Percentiles rank a stretch among this genome's conserved stretches.
These are phyloP conservation scores for Rhysida immarginata DNA, from an alignment of 1,140 invertebrate species.

Conservation along the genomic window DNA sequence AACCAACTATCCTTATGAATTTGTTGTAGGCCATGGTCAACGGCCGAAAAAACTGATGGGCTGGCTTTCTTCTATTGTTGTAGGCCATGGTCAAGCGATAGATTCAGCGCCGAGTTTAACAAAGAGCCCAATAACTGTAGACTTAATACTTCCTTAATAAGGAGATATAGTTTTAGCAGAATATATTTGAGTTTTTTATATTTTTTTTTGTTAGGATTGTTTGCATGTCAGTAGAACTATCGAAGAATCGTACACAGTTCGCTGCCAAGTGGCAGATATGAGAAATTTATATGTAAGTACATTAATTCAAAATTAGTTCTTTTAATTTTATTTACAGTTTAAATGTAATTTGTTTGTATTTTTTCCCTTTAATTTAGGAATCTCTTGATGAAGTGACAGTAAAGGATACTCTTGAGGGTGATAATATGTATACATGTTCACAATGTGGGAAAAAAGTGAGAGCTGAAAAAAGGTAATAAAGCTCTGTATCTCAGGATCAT, in stretches of 20 bases:
- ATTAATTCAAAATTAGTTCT: background rate
- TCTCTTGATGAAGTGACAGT: slow-evolving; percentile 89
- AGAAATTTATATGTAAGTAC: slow-evolving; percentile 59
- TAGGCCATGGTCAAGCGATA: no score
- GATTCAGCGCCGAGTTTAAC: no score
- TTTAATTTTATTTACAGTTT: background rate
- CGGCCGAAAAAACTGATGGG: no score
- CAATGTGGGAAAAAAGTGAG: slow-evolving; percentile 86
- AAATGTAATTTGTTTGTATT: no score
- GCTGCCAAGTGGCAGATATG: slow-evolving; percentile 93
- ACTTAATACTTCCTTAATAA: background rate
- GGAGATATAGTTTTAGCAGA: background rate
- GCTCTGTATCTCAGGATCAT: no score
- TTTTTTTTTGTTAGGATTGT: slow-evolving; percentile 48
- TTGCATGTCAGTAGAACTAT: slow-evolving; percentile 81
- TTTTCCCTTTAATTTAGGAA: slow-evolving; percentile 38
- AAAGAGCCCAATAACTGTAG: no score
- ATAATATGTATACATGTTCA: slow-evolving; percentile 95
- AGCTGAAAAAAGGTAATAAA: slow-evolving; percentile 74
- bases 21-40: slow-evolving; percentile 10
- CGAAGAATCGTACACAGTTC: slow-evolving; percentile 90
- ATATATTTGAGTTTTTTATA: background rate
- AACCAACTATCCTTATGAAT: slow-evolving; percentile 47
- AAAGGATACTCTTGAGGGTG: slow-evolving; percentile 87
- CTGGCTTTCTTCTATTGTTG: no score